Conservation (phyloP, 1,140 invertebrate genomes). For the Druon quercuslanigerum region DNA sequence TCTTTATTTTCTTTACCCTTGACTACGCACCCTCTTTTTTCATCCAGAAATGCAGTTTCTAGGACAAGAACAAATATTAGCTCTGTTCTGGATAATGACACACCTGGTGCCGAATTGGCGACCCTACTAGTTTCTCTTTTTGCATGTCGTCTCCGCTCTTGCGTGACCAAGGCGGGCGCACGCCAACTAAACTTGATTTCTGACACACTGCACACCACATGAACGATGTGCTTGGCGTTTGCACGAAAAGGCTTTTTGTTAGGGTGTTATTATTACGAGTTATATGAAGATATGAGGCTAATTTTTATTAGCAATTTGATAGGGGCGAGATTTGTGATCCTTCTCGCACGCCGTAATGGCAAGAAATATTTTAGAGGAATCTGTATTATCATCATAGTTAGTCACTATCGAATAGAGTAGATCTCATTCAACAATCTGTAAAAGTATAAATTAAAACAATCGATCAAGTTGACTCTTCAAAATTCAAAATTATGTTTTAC, state of each 20-base stretch:
- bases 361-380: too few relatives aligned
- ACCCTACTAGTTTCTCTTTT: slow-evolving; percentile 1
- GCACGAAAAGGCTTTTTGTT: slow-evolving; percentile 21
- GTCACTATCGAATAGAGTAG: too few relatives aligned
- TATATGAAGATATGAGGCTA: slow-evolving; percentile 14
- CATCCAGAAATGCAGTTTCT: neutral
- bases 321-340: too few relatives aligned
- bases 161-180: slow-evolving; percentile 1
- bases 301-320: neutral
- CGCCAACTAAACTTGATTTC: slow-evolving; percentile 25
- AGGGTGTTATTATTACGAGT: neutral
- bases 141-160: slow-evolving; percentile 17
- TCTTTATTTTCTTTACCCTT: neutral
- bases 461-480: too few relatives aligned
- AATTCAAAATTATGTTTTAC: too few relatives aligned
- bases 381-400: too few relatives aligned
- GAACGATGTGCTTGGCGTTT: slow-evolving; percentile 5
- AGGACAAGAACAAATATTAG: neutral
- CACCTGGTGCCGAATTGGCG: slow-evolving; percentile 6
- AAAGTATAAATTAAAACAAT: too few relatives aligned
- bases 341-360: too few relatives aligned
- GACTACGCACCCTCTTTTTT: neutral
- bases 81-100: neutral
- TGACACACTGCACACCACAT: slow-evolving; percentile 31
- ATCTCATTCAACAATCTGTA: too few relatives aligned